Conservation (phyloP, 1,140 invertebrate genomes). For the Idris sp. region DNA sequence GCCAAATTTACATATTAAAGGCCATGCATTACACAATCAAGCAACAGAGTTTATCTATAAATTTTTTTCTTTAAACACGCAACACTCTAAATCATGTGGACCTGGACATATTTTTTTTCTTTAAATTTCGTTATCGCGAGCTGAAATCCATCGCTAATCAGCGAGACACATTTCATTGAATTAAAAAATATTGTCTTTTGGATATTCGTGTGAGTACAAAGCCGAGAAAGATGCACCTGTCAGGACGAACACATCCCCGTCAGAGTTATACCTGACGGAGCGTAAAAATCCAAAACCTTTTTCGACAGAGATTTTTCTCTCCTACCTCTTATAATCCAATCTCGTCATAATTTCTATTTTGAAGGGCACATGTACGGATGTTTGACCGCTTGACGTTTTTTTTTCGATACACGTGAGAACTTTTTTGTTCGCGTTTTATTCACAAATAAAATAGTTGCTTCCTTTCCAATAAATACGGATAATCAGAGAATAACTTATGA, state of each 20-base stretch:
- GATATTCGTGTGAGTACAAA: slow-evolving; percentile 8
- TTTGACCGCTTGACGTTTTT: slow-evolving; percentile 23
- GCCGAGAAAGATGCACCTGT: slow-evolving; percentile 50
- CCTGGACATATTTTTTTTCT: too few relatives aligned
- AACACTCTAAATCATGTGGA: too few relatives aligned
- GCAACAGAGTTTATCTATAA: slow-evolving; percentile 10
- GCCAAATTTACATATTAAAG: slow-evolving; percentile 13
- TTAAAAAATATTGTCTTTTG: slow-evolving; percentile 23
- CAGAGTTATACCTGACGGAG: slow-evolving; percentile 57
- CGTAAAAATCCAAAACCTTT: slow-evolving; percentile 54
- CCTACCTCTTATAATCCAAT: slow-evolving; percentile 43
- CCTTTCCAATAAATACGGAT: slow-evolving; percentile 15
- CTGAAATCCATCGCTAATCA: slow-evolving; percentile 12
- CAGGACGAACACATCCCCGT: slow-evolving; percentile 50
- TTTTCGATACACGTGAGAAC: slow-evolving; percentile 53
- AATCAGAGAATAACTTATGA: slow-evolving; percentile 17
- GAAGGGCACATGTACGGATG: slow-evolving; percentile 32
- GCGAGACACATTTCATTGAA: slow-evolving; percentile 10
- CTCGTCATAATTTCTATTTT: slow-evolving; percentile 51
- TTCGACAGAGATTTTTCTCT: slow-evolving; percentile 50
- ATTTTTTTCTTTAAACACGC: slow-evolving; percentile 5
- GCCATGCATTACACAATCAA: slow-evolving; percentile 15
- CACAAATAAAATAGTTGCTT: slow-evolving; percentile 39
- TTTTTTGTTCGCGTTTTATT: slow-evolving; percentile 28
- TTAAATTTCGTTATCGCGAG: slow-evolving; percentile 2